phyloP scores from a whole-genome alignment of 2,113 vertebrate genomes.

The Istiophorus platypterus region DNA sequence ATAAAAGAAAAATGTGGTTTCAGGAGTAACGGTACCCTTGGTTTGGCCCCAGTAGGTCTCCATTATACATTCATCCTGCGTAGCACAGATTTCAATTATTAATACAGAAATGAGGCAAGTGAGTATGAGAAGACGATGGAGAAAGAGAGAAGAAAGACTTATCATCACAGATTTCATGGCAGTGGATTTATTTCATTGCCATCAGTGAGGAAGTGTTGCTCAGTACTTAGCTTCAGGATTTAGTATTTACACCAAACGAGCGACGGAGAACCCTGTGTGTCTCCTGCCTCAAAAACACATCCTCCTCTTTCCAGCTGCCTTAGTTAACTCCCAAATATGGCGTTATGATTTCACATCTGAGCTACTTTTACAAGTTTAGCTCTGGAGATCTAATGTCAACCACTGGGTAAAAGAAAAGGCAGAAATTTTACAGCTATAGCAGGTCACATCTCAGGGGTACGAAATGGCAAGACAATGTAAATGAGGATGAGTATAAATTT shows the following conservation, averaged over 20 bases:
- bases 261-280: background rate
- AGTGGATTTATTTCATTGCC: background rate
- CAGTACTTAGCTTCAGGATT: background rate
- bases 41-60: background rate
- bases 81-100: background rate
- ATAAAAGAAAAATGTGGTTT: background rate
- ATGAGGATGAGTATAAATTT: background rate
- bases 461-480: background rate
- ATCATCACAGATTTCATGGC: background rate
- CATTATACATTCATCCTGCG: background rate
- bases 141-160: background rate
- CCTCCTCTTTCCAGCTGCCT: conserved; percentile 5
- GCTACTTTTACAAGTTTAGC: background rate
- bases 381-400: background rate
- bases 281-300: background rate
- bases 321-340: background rate
- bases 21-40: background rate
- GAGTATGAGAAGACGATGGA: background rate
- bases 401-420: background rate
- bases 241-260: background rate
- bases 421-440: background rate
- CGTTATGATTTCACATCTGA: background rate
- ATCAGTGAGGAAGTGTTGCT: background rate
- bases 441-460: background rate
- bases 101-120: background rate